Evolutionary conservation across 2,113 vertebrate genomes (phyloP), one percentile per base, ranked within the genome.

Genomic region (Sander vitreus): DNA sequence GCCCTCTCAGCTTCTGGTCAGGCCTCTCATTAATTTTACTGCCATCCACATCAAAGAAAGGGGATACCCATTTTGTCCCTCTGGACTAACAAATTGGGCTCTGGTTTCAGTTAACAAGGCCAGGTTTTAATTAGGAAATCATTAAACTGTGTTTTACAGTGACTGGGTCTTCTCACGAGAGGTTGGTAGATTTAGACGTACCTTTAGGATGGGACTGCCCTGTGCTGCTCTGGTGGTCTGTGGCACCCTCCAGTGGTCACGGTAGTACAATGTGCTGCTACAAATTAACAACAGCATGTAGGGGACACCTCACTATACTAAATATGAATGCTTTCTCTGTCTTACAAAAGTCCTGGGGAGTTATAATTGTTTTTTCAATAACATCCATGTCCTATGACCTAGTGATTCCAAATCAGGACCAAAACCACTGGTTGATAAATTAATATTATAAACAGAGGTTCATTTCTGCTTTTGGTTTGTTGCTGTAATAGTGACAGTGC

Each of bases 181-280:
- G 47, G 23, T 47, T 39, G 48, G 30, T 11, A 36, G 54, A 36
- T 39, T 27, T n/a, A n/a, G 13, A 39, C 18, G 21, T 30, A 53
- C 43, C 51, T 54, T 65, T 2, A 50, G n/a, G 16, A 54, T 51
- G 19, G 19, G 64, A 39, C 21, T 2, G 66, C 15, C 15, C 39
- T 76, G 14, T 53, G 11, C 27, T 23, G 8, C 27, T 87, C 13
- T 21, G 3, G 10, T 83, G 83, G 87, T 89, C 85, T 89, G 36
- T 85, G 78, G 83, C 73, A 3, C 86, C 90, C 64, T 73, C 89
- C 11, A 73, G 88, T 84, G 92, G 89, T 51, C 58, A 64, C 2
- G 19, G 33, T 19, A 16, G 7, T 16, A 18, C 51, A 78, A 14
- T 53, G 9, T 43, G 25, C 16, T 36, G 13, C 7, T 43, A 36